phyloP scores from a whole-genome alignment of 2,113 vertebrate genomes.

The Cygnus buccinator region DNA sequence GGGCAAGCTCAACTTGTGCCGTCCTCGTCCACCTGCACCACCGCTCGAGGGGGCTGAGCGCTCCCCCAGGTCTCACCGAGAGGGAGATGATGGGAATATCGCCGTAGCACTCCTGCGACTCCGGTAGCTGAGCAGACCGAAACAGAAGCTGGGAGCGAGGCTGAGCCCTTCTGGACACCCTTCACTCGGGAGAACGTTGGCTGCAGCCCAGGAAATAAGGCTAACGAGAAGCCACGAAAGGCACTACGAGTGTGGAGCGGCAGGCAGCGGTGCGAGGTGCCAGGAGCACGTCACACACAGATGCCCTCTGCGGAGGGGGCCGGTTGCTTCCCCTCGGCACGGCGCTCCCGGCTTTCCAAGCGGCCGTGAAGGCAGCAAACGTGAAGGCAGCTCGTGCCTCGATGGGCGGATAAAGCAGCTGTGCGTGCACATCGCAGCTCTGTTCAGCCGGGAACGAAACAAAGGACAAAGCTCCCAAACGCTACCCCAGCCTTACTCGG shows the following conservation, averaged over 20 bases:
- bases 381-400: not conserved
- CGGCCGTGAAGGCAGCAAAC: not conserved
- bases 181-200: not conserved
- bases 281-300: not conserved
- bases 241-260: not conserved
- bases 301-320: not conserved
- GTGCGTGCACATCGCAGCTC: accelerated
- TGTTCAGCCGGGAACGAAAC: not conserved
- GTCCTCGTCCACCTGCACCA: not conserved
- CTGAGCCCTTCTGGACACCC: not conserved
- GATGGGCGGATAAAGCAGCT: not conserved
- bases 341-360: not conserved
- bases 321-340: not conserved
- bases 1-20: not conserved
- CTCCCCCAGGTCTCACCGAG: not conserved
- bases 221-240: not conserved
- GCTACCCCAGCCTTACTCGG: not conserved
- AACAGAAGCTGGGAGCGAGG: not conserved
- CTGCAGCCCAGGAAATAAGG: not conserved
- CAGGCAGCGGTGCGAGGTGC: not conserved
- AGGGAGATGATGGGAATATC: not conserved
- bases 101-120: not conserved
- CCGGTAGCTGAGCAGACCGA: not conserved
- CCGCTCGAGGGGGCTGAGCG: not conserved
- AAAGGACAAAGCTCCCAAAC: not conserved